Conservation (phyloP, 2,797 vertebrate species). For the Helarctos malayanus region DNA sequence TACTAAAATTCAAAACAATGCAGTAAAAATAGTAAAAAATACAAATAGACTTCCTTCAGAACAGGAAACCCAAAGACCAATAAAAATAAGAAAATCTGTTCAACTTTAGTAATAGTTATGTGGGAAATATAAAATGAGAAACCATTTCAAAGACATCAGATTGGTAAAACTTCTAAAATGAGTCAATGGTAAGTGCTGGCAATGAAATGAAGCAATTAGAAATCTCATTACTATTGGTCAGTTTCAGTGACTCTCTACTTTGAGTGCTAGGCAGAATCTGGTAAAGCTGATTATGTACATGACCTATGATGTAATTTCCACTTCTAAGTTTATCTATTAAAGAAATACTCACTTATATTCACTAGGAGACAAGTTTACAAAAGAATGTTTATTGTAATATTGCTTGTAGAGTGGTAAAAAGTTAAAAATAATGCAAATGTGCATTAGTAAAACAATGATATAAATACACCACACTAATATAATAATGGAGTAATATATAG, state of each 20-base stretch:
- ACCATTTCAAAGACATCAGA: neutral
- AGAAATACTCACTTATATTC: neutral
- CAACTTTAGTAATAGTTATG: neutral
- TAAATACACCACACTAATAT: neutral
- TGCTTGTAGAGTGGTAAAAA: neutral
- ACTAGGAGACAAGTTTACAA: neutral
- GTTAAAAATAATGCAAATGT: neutral
- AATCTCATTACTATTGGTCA: neutral
- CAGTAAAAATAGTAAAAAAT: neutral
- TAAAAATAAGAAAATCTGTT: conserved; percentile 10
- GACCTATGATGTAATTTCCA: neutral
- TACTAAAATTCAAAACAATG: neutral
- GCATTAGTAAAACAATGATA: neutral
- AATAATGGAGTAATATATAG: neutral
- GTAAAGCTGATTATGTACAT: neutral
- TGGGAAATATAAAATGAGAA: neutral
- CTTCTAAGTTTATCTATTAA: neutral
- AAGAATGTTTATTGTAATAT: neutral
- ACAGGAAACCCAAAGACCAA: neutral
- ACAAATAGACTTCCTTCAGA: conserved; percentile 25
- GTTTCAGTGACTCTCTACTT: neutral
- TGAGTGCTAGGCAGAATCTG: neutral
- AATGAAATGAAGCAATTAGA: neutral
- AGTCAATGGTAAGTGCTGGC: neutral
- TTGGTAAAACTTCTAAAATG: neutral